Percentiles rank a stretch among this genome's conserved stretches.
Evolutionary conservation across 2,113 vertebrate genomes (phyloP).

Genomic region (Chascanopsetta lugubris): DNA sequence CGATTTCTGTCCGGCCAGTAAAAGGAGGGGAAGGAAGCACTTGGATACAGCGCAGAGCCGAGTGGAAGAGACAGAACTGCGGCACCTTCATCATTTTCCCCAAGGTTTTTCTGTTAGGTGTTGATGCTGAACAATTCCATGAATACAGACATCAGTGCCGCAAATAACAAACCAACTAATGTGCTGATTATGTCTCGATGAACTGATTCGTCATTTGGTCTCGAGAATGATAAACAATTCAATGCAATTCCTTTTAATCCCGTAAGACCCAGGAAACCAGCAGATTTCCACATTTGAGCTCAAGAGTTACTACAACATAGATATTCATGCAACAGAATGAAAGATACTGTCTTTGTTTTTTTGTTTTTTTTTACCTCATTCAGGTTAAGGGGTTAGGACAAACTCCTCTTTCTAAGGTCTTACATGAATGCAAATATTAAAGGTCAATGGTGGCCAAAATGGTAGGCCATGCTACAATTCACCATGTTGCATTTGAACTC

Average conservation of each 20-base stretch:
- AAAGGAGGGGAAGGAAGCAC: constrained; percentile 63
- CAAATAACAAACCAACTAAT: constrained; percentile 5
- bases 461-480: too few species aligned
- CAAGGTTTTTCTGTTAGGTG: constrained; percentile 2
- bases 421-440: too few species aligned
- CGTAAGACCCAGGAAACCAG: too few species aligned
- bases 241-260: neutral
- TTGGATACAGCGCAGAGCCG: constrained; percentile 44
- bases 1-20: constrained; percentile 76
- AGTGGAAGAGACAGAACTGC: constrained; percentile 50
- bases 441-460: too few species aligned
- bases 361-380: too few species aligned
- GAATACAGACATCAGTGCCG: constrained; percentile 1
- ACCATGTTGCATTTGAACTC: too few species aligned
- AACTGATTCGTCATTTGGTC: neutral
- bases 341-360: too few species aligned
- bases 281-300: neutral
- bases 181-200: neutral
- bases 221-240: neutral
- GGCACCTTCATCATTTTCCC: constrained; percentile 22
- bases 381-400: too few species aligned
- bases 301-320: too few species aligned
- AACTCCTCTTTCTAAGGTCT: too few species aligned
- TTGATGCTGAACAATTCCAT: constrained; percentile 11
- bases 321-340: too few species aligned